Evolutionary conservation across 2,888 invertebrate species (phyloP).

Genomic region (Molanna angustata): DNA sequence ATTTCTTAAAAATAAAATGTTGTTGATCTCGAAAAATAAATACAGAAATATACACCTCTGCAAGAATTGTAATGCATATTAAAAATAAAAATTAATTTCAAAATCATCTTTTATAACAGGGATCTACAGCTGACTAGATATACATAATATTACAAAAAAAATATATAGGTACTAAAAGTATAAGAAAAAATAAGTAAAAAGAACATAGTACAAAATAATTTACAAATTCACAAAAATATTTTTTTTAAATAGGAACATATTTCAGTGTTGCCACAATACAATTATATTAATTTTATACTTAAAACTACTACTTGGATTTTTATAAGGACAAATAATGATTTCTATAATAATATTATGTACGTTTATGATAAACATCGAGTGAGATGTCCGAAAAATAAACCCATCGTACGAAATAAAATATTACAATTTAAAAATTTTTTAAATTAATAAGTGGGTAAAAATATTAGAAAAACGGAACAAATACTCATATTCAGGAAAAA

Average conservation of each 20-base stretch:
- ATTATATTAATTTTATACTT: constrained; percentile 19
- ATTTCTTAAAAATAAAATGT: constrained; percentile 31
- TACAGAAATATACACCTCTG: constrained; percentile 25
- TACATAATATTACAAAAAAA: neutral
- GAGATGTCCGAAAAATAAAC: too few species aligned
- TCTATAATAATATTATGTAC: too few species aligned
- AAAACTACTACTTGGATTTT: too few species aligned
- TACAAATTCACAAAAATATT: constrained; percentile 10
- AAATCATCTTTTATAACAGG: neutral
- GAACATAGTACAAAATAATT: constrained; percentile 6
- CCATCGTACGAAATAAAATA: too few species aligned
- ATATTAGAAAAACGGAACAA: too few species aligned
- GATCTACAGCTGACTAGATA: neutral
- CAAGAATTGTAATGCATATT: neutral
- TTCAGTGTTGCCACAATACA: constrained; percentile 25
- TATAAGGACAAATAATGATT: neutral
- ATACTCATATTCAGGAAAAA: too few species aligned
- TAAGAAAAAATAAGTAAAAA: constrained; percentile 7
- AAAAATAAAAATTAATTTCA: neutral
- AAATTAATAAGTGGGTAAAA: too few species aligned
- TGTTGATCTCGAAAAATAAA: constrained; percentile 24
- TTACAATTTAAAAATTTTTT: too few species aligned
- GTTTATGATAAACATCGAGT: too few species aligned
- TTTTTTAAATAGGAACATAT: constrained; percentile 28
- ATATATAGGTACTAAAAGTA: neutral